phyloP scores from a whole-genome alignment of 2,113 vertebrate genomes.

The Mirza zaza region DNA sequence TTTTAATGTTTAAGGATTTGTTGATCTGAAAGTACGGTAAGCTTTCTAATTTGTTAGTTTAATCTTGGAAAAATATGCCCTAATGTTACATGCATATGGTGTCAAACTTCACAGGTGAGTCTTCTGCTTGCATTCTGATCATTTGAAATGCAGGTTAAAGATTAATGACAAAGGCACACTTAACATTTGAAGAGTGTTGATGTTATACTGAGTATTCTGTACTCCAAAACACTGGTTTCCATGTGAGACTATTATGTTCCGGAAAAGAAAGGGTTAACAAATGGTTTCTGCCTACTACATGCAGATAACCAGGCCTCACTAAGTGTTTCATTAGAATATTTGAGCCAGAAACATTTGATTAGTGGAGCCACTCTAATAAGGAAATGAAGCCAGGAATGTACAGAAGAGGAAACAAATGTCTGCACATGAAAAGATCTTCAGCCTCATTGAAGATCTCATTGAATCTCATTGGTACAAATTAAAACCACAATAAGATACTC shows the following conservation, averaged over 20 bases:
- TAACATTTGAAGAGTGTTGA: neutral
- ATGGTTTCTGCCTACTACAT: neutral
- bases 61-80: neutral
- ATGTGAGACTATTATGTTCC: neutral
- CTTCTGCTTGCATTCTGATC: neutral
- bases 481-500: neutral
- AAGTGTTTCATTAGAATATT: neutral
- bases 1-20: constrained; percentile 27
- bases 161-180: neutral
- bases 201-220: too few species aligned
- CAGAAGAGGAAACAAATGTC: neutral
- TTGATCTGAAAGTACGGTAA: neutral
- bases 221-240: neutral
- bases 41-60: neutral
- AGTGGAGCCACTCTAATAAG: neutral
- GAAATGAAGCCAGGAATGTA: neutral
- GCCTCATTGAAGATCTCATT: neutral
- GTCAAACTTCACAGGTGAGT: neutral
- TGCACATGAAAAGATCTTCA: neutral
- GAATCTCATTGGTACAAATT: neutral
- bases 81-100: neutral
- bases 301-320: neutral
- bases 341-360: neutral
- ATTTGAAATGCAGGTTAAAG: neutral
- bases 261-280: neutral